Evolutionary conservation across 2,113 vertebrate species (phyloP), one percentile per base, ranked within the genome.

Genomic region (Serinus canaria): DNA sequence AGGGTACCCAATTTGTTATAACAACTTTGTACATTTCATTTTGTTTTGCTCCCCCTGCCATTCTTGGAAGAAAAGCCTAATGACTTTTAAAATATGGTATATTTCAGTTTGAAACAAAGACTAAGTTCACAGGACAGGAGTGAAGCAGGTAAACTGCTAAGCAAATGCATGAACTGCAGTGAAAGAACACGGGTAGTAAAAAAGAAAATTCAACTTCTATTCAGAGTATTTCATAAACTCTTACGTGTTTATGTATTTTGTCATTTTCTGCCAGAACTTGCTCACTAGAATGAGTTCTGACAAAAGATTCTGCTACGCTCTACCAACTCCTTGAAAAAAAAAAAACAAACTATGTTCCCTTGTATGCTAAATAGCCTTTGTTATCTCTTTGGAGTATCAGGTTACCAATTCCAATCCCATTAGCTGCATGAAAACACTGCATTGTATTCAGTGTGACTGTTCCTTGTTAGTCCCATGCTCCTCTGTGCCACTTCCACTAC

Each of bases 361-460:
- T 78, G 39, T 84, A 87, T 70, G 77, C 89, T 91, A 89, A 89
- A 78, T 23, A 87, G 86, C 62, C 33, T 80, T 80, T 69, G 53
- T 90, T 93, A 89, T 59, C 91, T 91, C 75, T 87, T 44, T 37
- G 17, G 55, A 74, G 66, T 77, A 83, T 95, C 91, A 69, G 25
- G 70, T 92, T 90, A 91, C 75, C 87, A 90, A 70, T 77, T 83
- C 41, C 85, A 90, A 83, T 68, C 56, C 83, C 56, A 78, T 78
- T 91, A 94, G 58, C 7, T 67, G 55, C 70, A 73, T 67, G 84
- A 89, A 92, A 91, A 90, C 74, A 47, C 9, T n/a, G 39, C 63
- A 62, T 58, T 94, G 70, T 87, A 70, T 53, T 85, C 84, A 33
- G 46, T 0, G 2, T 2, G 8, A 64, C 81, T 83, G 62, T n/a